Conservation (phyloP, 2,888 invertebrate genomes). For the Monopis laevigella region DNA sequence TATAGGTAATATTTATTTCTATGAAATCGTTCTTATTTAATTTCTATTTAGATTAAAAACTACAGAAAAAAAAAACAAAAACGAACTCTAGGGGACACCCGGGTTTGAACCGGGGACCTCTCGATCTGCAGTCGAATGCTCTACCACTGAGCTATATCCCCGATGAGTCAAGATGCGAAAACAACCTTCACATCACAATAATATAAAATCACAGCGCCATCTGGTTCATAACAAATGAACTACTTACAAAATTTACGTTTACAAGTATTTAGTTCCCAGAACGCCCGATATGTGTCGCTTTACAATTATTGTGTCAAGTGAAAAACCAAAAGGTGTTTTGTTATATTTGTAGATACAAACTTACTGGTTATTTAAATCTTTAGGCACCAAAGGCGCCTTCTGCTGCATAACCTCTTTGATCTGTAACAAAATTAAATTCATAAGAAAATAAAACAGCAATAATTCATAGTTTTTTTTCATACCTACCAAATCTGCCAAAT, state of each 20-base stretch:
- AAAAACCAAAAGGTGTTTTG: too few species aligned
- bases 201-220: slow-evolving; percentile 22
- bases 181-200: slow-evolving; percentile 17
- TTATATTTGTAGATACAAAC: too few species aligned
- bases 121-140: slow-evolving; percentile 66
- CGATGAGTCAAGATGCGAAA: slow-evolving; percentile 21
- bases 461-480: too few species aligned
- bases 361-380: slow-evolving; percentile 44
- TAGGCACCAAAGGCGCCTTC: slow-evolving; percentile 59
- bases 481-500: too few species aligned
- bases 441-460: too few species aligned
- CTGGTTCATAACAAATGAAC: slow-evolving; percentile 17
- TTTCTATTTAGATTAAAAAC: neutral
- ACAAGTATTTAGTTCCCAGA: too few species aligned
- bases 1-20: too few species aligned
- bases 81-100: slow-evolving; percentile 52
- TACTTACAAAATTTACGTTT: too few species aligned
- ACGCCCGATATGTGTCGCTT: too few species aligned
- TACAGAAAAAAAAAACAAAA: slow-evolving; percentile 18
- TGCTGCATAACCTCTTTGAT: slow-evolving; percentile 65
- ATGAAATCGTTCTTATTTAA: too few species aligned
- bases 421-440: slow-evolving; percentile 39
- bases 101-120: slow-evolving; percentile 67
- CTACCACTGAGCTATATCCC: slow-evolving; percentile 67
- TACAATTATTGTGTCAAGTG: too few species aligned